Evolutionary conservation across 2,888 invertebrate species (phyloP), one percentile per base, ranked within the genome.

Genomic region (Parnassius smintheus): DNA sequence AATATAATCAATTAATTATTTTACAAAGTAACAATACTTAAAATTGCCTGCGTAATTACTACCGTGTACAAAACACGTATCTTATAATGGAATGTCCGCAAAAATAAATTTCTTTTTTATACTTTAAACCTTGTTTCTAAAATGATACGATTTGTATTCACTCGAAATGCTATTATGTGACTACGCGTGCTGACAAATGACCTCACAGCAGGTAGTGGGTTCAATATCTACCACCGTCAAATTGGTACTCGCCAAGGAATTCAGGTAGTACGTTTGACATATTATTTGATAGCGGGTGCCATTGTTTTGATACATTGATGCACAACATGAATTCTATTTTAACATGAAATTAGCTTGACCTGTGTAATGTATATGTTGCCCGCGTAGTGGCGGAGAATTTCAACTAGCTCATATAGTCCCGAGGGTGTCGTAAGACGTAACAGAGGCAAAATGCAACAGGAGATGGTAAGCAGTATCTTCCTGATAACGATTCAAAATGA

Each of bases 211-310:
- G 85, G 86, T 68, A 70, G 67, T 76, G 73, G 76, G 80, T 81
- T 80, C 80, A 74, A 82, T 83, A 82, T 83, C 78, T 81, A 78
- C 61, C 75, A 81, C 71, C 70, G 82, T 82, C 81, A 78, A 66
- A 68, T 68, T 70, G 77, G 70, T 48, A 60, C 72, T 70, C 72
- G 70, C 72, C 67, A 67, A 74, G 78, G 87, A 85, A 88, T 88
- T 83, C 80, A 80, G 80, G 81, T 81, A 83, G 83, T 81, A 73
- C 75, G 69, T 69, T 71, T 82, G 85, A 88, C 77, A 61, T 81
- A 88, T 87, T 75, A 70, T 76, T 75, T 79, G 77, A 76, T 81
- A 75, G 70, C 80, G 72, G 74, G 67, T 71, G 70, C 56, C 63
- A 72, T 68, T 74, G 74, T 66, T 70, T 67, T 69, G 48, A 59